Base-by-base conservation (phyloP, 2,888 invertebrate genomes). In the Pteria penguin region DNA sequence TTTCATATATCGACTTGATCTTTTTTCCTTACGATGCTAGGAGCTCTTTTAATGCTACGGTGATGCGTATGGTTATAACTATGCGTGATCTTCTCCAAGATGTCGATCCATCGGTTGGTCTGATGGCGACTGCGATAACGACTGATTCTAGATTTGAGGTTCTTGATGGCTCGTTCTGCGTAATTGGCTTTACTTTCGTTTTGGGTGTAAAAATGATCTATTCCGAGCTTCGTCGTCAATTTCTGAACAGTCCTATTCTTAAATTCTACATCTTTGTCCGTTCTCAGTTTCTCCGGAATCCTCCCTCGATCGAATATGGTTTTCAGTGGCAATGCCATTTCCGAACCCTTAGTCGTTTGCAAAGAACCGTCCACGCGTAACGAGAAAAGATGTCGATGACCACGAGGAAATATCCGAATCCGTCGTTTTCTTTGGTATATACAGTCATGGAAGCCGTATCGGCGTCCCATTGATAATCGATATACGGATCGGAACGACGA, bases 371-470 rank as follows among this genome's bases (percentile, higher is more conserved):
- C 5, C n/a, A 26, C 11, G 33, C 61, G 4, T 33, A 54, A 4
- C 54, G 45, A 27, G 70, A 70, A 31, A 70, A 62, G 14, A 61
- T 36, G 52, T 70, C 70, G 1, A 61, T 45, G 52, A 8, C n/a
- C 14, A 70, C 45, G 11, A 31, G 4, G 24, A 70, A 45, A 22
- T 18, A 61, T 27, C 18, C 5, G 11, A n/a, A 24, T 22, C 67
- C 54, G 31, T 67, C 67, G 55, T 67, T 67, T n/a, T 54, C 32
- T 27, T 60, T 27, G 26, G 0, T 26, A 14, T 32, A 36, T 5
- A 4, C 33, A 29, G 60, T 29, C 70, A 70, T 70, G n/a, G 24
- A 14, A 1, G 60, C 60, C 60, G 60, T 60, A 18, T 60, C 60
- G 5, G 60, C 60, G 29, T 60, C 60, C 60, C 60, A 60, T 18